A percentile compares a stretch with the other conserved stretches of the same genome.
Evolutionary conservation across 53 echinoderm and acorn worm species (phyloP).

Genomic region (Temnopleurus reevesii): DNA sequence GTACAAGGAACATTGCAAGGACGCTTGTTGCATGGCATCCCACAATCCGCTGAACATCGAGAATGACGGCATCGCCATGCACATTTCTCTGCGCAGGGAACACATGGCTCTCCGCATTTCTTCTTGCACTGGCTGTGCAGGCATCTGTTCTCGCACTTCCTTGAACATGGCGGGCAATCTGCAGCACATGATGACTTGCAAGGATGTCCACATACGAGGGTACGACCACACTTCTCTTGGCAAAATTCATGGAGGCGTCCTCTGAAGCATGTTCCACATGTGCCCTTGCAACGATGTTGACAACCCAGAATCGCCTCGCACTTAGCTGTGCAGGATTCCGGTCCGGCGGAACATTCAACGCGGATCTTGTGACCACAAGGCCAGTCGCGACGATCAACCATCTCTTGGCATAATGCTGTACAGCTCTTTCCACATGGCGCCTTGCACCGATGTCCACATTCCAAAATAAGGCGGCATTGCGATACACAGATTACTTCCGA

Average conservation of each 20-base stretch:
- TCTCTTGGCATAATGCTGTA: not conserved
- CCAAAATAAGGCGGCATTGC: not conserved
- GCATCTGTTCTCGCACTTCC: conserved; percentile 67
- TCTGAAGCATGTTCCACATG: conserved; percentile 60
- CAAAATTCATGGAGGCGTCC: conserved; percentile 64
- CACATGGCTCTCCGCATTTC: conserved; percentile 63
- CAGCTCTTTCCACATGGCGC: conserved; percentile 27
- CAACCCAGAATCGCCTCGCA: conserved; percentile 64
- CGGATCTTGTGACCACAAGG: conserved; percentile 32
- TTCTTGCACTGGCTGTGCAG: conserved; percentile 66
- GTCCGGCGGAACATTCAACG: conserved; percentile 54
- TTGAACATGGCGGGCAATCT: conserved; percentile 68
- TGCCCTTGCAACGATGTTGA: conserved; percentile 71
- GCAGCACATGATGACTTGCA: conserved; percentile 66
- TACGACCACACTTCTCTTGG: conserved; percentile 58
- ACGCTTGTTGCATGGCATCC: conserved; percentile 31
- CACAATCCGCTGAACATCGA: conserved; percentile 49
- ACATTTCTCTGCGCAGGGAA: conserved; percentile 63
- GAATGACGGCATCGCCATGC: conserved; percentile 67
- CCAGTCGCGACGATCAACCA: not conserved
- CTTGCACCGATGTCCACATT: conserved; percentile 37
- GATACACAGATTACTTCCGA: conserved; percentile 22
- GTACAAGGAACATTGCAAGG: conserved; percentile 50
- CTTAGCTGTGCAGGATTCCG: conserved; percentile 20
- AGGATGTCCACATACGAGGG: conserved; percentile 77